Evolutionary conservation across 2,888 invertebrate genomes (phyloP).

Genomic region (Dicyrtomina minuta): DNA sequence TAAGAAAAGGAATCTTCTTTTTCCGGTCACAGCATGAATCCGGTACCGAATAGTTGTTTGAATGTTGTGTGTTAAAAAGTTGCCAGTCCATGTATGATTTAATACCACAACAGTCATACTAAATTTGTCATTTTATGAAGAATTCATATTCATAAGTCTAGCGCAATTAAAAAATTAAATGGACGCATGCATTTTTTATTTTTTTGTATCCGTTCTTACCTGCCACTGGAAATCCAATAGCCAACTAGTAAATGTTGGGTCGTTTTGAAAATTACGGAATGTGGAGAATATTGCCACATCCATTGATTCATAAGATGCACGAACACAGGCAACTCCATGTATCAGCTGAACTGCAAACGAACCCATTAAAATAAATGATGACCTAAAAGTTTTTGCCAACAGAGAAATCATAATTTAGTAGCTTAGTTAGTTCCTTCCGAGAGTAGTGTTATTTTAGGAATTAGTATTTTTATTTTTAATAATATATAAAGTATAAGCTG

Average conservation of each 20-base stretch:
- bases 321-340: conserved; percentile 23
- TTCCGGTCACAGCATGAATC: conserved; percentile 20
- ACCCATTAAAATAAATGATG: conserved; percentile 20
- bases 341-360: conserved; percentile 21
- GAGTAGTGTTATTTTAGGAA: not conserved
- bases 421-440: not conserved
- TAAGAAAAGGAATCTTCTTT: not conserved
- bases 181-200: not conserved
- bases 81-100: conserved; percentile 25
- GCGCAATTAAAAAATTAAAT: not conserved
- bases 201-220: not conserved
- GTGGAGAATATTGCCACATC: conserved; percentile 22
- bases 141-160: too few relatives aligned
- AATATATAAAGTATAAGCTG: too few relatives aligned
- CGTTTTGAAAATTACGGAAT: conserved; percentile 1
- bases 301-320: conserved; percentile 15
- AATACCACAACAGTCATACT: conserved; percentile 30
- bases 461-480: too few relatives aligned
- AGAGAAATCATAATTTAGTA: not conserved
- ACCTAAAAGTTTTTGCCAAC: conserved; percentile 3
- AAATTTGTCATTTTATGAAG: not conserved
- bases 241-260: conserved; percentile 1
- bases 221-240: conserved; percentile 29
- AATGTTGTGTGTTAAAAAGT: not conserved
- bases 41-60: conserved; percentile 17